phyloP scores from a whole-genome alignment of 2,113 vertebrate genomes.

The Trichechus manatus region DNA sequence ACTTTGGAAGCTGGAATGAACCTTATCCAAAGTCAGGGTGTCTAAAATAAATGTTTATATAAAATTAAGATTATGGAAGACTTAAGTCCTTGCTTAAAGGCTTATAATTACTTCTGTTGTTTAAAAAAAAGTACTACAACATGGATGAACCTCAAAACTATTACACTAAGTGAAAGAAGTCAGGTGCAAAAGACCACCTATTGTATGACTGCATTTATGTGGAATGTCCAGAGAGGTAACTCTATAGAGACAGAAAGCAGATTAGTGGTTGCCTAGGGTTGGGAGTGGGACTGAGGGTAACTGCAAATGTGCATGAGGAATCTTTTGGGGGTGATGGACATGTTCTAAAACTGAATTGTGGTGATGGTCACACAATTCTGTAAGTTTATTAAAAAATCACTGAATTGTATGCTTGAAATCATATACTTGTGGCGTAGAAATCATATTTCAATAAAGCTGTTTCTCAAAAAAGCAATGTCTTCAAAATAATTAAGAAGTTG shows the following conservation, averaged over 20 bases:
- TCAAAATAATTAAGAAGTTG: not conserved
- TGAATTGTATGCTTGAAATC: not conserved
- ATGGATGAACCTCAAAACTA: not conserved
- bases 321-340: not conserved
- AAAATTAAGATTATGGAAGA: slow-evolving; percentile 42
- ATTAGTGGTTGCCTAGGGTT: not conserved
- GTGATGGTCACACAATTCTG: not conserved
- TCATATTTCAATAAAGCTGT: not conserved
- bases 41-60: slow-evolving; percentile 4
- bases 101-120: not conserved
- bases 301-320: not conserved
- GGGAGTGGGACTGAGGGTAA: not conserved
- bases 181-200: not conserved
- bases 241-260: not conserved
- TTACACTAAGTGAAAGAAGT: not conserved
- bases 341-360: not conserved
- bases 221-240: not conserved
- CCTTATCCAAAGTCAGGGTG: not conserved
- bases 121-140: not conserved
- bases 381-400: not conserved
- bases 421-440: not conserved
- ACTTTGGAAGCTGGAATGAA: not conserved
- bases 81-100: slow-evolving; percentile 17
- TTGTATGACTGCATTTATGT: not conserved
- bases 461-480: not conserved